Evolutionary conservation across 2,888 invertebrate species (phyloP), one percentile per base, ranked within the genome.

Genomic region (Lycophotia porphyrea): DNA sequence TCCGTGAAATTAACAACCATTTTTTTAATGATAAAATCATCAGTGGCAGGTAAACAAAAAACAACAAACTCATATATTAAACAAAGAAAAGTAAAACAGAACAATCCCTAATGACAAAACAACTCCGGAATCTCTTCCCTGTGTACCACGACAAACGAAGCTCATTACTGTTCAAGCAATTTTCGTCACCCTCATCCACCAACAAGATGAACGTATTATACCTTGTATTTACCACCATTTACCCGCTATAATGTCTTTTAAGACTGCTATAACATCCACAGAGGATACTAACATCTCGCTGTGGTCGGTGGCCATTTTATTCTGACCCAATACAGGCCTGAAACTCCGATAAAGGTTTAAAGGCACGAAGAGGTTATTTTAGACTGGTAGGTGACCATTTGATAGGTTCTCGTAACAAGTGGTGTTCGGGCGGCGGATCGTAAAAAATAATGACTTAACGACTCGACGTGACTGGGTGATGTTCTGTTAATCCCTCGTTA

Each of bases 381-480:
- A 78, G 52, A 55, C 42, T 88, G 91, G 89, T 69, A 71, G 73
- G 71, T 82, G 85, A 80, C 84, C 85, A 70, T 82, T 87, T 87
- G 87, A 88, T 88, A 83, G 81, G 86, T 87, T 83, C 83, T 88
- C 85, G 88, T 90, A 89, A 90, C 90, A 91, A 91, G 89, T 90
- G 89, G 76, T 80, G 67, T 78, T 80, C 74, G 81, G 77, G 84
- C 77, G 82, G 66, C 55, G 78, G 74, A 65, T 88, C 90, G 84
- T 92, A 90, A 91, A 91, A 91, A 86, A 89, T 91, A 90, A 92
- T 89, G 89, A 82, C 74, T 81, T 73, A 81, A 81, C 81, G 76
- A 68, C 74, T 68, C 76, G 76, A 82, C 81, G 80, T 84, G 83
- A 74, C 61, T 52, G 49, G 55, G 24, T 77, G 80, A 88, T 85